Percentiles rank a stretch among this genome's conserved stretches.
phyloP scores from a whole-genome alignment of 2,888 invertebrate genomes.

The Teleiodes luculella region DNA sequence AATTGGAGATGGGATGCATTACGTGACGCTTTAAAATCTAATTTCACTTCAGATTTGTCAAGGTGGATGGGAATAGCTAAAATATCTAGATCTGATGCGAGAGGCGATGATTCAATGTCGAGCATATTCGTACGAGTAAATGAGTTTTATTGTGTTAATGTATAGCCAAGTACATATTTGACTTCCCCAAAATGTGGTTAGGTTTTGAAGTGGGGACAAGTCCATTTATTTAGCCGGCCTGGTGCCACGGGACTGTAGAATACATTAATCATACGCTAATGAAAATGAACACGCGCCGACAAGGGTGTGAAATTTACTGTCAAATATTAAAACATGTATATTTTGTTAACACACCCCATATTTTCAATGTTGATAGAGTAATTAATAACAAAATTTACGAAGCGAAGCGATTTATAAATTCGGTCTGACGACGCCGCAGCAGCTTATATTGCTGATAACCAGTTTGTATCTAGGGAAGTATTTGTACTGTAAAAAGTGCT shows the following conservation, averaged over 20 bases:
- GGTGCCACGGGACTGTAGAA: conserved; percentile 24
- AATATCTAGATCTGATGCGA: conserved; percentile 31
- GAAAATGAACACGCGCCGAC: conserved; percentile 37
- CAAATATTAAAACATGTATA: conserved; percentile 34
- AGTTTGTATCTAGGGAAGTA: too few relatives aligned
- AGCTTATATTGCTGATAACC: too few relatives aligned
- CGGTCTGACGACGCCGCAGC: too few relatives aligned
- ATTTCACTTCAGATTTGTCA: conserved; percentile 28
- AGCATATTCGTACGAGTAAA: conserved; percentile 30
- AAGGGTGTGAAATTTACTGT: conserved; percentile 39
- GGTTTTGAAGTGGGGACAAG: not conserved
- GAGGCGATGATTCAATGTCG: conserved; percentile 47
- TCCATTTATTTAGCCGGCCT: conserved; percentile 4
- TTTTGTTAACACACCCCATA: conserved; percentile 23
- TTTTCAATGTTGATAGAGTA: conserved; percentile 7
- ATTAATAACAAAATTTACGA: not conserved
- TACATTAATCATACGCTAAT: conserved; percentile 40
- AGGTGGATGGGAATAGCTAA: conserved; percentile 44
- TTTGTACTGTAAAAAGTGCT: too few relatives aligned
- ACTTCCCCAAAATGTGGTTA: conserved; percentile 1
- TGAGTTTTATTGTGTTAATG: conserved; percentile 36
- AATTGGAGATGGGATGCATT: too few relatives aligned
- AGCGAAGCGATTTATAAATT: too few relatives aligned
- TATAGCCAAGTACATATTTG: conserved; percentile 12
- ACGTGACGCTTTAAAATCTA: not conserved